Conservation (phyloP, 2,888 invertebrate species). For the Hydraecia micacea region DNA sequence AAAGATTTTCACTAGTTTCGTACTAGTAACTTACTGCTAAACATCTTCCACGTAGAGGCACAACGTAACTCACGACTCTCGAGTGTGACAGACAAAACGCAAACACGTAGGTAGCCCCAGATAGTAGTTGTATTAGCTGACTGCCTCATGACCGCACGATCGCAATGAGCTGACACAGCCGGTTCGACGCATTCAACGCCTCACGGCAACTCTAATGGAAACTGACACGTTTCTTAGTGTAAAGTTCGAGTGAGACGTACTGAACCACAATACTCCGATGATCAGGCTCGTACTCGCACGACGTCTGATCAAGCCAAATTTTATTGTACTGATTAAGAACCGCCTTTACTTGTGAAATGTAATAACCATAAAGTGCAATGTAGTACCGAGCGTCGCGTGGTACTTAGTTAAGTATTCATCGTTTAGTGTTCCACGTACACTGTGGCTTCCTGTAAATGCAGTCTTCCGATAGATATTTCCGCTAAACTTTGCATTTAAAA, state of each 20-base stretch:
- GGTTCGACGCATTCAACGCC: constrained; percentile 62
- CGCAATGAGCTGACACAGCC: constrained; percentile 62
- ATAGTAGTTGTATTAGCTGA: constrained; percentile 75
- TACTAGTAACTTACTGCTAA: constrained; percentile 66
- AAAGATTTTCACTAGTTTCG: constrained; percentile 68
- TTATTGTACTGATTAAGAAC: constrained; percentile 87
- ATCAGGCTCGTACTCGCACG: constrained; percentile 81
- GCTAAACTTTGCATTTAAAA: constrained; percentile 87
- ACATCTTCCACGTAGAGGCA: constrained; percentile 71
- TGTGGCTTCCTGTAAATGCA: constrained; percentile 89
- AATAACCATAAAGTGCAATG: constrained; percentile 85
- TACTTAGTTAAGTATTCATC: constrained; percentile 87
- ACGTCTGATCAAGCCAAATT: constrained; percentile 88
- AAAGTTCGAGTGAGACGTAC: constrained; percentile 73
- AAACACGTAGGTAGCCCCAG: constrained; percentile 70
- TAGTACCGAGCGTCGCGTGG: constrained; percentile 82
- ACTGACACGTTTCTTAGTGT: constrained; percentile 77
- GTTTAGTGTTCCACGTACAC: constrained; percentile 86
- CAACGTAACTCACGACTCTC: constrained; percentile 62
- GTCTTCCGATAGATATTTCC: constrained; percentile 90
- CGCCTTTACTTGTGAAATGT: constrained; percentile 86
- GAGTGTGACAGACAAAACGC: constrained; percentile 59
- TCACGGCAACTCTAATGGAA: constrained; percentile 76
- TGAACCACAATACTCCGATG: constrained; percentile 84
- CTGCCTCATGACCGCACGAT: constrained; percentile 74